Evolutionary conservation across 2,888 invertebrate genomes (phyloP).

Genomic region (Habroteleia sp.): DNA sequence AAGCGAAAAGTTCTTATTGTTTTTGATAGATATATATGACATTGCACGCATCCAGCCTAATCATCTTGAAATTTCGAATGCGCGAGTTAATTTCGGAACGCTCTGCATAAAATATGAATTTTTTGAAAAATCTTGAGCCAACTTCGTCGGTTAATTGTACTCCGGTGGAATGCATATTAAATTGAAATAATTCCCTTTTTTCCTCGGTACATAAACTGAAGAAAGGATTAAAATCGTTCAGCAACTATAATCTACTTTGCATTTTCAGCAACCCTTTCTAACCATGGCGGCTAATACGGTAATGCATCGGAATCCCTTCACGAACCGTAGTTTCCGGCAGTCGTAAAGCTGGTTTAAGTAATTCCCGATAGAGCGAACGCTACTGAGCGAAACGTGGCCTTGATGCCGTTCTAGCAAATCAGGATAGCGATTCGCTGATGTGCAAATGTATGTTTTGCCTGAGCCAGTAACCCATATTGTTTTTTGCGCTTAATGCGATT

Average conservation of each 20-base stretch:
- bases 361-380: slow-evolving; percentile 77
- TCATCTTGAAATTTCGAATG: too few species aligned
- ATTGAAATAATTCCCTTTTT: slow-evolving; percentile 40
- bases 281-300: slow-evolving; percentile 78
- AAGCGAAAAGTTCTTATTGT: slow-evolving; percentile 64
- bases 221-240: slow-evolving; percentile 73
- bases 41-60: too few species aligned
- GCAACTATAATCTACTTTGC: slow-evolving; percentile 78
- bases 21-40: slow-evolving; percentile 46
- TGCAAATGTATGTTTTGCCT: slow-evolving; percentile 56
- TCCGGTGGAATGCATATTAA: slow-evolving; percentile 30
- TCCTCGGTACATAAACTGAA: slow-evolving; percentile 40
- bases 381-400: slow-evolving; percentile 65
- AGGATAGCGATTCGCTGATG: slow-evolving; percentile 38
- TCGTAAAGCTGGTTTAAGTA: slow-evolving; percentile 80
- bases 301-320: slow-evolving; percentile 79
- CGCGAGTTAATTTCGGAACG: too few species aligned
- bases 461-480: slow-evolving; percentile 60
- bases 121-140: too few species aligned
- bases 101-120: too few species aligned
- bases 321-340: slow-evolving; percentile 74
- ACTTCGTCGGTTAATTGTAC: background rate
- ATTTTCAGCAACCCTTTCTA: slow-evolving; percentile 77
- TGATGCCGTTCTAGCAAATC: slow-evolving; percentile 59
- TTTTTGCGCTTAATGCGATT: slow-evolving; percentile 52